These are phyloP conservation scores for Apolygus lucorum DNA, from an alignment of 1,140 invertebrate species.

Conservation along the genomic window DNA sequence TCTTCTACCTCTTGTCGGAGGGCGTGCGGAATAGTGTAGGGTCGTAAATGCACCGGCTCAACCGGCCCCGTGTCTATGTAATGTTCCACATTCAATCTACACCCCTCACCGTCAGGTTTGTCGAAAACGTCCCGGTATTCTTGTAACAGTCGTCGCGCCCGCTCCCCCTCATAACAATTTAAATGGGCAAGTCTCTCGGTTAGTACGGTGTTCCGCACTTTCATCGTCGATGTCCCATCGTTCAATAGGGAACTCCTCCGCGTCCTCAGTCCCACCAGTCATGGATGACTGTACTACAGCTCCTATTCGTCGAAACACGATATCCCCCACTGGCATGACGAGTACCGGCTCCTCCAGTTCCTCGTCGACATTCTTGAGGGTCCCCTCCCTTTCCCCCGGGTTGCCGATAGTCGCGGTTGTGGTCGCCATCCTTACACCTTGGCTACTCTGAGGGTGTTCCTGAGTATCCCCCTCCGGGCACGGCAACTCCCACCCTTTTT, in stretches of 20 bases:
- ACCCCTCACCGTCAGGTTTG: not conserved
- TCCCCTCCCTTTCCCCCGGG: no score
- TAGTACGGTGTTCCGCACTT: no score
- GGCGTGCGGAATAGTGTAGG: constrained; percentile 14
- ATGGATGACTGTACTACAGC: not conserved
- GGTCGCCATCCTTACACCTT: no score
- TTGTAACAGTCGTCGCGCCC: not conserved
- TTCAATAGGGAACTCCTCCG: not conserved
- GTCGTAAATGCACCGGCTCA: constrained; percentile 15
- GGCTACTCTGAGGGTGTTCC: no score
- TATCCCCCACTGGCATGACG: no score
- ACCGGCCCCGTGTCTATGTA: constrained; percentile 22
- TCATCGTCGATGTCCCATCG: not conserved
- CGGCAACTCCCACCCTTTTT: not conserved
- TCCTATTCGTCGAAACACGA: not conserved
- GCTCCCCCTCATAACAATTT: not conserved
- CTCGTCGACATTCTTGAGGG: no score
- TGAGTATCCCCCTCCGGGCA: no score
- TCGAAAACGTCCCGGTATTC: not conserved
- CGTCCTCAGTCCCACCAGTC: not conserved
- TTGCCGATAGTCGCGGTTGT: no score
- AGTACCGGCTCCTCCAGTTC: no score
- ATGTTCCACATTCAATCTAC: constrained; percentile 16
- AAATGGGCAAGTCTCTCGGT: no score
- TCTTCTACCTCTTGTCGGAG: not conserved